These are phyloP conservation scores for Pilophorus perplexus DNA, from an alignment of 2,888 invertebrate genomes.

Conservation along the genomic window DNA sequence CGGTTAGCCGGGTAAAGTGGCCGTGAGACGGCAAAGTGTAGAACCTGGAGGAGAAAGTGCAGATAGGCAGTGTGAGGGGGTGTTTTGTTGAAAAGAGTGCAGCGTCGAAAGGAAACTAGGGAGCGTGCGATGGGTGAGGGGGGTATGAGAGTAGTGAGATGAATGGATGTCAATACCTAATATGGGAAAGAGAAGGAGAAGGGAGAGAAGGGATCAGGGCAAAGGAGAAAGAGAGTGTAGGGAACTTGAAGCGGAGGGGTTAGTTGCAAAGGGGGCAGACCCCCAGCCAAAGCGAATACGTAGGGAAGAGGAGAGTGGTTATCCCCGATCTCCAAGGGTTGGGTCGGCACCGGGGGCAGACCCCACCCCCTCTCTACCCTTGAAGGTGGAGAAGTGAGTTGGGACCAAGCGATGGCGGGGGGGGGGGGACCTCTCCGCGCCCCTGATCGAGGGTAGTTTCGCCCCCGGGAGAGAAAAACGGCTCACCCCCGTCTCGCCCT, in stretches of 20 bases:
- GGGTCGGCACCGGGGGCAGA: background rate
- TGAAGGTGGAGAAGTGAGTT: too few relatives aligned
- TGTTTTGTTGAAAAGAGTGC: slow-evolving; percentile 27
- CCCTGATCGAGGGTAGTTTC: too few relatives aligned
- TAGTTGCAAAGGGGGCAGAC: background rate
- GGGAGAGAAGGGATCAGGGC: background rate
- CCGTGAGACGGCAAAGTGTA: too few relatives aligned
- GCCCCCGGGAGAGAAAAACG: slow-evolving; percentile 9
- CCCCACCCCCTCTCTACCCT: background rate
- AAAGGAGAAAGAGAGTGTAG: slow-evolving; percentile 4
- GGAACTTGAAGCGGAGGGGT: background rate
- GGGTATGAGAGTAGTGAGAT: slow-evolving; percentile 18
- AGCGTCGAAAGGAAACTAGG: slow-evolving; percentile 6
- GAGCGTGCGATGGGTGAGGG: background rate
- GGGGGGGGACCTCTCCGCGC: too few relatives aligned
- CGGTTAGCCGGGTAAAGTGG: too few relatives aligned
- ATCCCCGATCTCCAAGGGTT: background rate
- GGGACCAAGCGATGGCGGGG: too few relatives aligned
- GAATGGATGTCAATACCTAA: slow-evolving; percentile 44
- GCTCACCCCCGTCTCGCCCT: background rate
- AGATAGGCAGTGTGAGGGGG: slow-evolving; percentile 2
- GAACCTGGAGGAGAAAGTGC: background rate
- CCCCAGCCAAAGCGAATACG: too few relatives aligned
- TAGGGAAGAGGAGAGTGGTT: too few relatives aligned
- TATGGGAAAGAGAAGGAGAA: slow-evolving; percentile 20